These are phyloP conservation scores for Pangasianodon gigas DNA, from an alignment of 2,113 vertebrate genomes.

Conservation along the genomic window DNA sequence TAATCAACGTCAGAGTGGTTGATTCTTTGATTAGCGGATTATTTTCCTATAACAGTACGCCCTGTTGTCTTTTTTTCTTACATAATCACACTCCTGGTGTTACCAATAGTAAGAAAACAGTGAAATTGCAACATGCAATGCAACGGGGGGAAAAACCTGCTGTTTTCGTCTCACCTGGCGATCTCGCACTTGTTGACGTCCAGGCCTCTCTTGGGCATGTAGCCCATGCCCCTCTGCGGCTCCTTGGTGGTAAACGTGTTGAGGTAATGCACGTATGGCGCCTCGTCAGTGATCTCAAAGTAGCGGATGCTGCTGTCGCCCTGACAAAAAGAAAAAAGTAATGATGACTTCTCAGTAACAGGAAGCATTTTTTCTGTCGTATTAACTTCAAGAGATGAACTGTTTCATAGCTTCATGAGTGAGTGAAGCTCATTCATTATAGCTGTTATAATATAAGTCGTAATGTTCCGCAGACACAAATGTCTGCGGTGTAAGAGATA, in stretches of 20 bases:
- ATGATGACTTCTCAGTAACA: background rate
- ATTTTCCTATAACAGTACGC: too few species aligned
- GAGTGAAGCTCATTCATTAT: too few species aligned
- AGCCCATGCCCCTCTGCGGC: conserved; percentile 98
- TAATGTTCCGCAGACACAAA: background rate
- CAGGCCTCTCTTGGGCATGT: conserved; percentile 95
- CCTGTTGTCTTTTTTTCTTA: too few species aligned
- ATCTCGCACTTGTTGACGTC: conserved; percentile 99
- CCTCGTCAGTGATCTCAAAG: conserved; percentile 95
- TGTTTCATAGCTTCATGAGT: background rate
- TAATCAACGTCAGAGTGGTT: too few species aligned
- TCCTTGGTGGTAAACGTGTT: conserved; percentile 93
- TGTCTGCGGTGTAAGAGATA: too few species aligned
- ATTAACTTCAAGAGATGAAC: background rate
- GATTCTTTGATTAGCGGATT: too few species aligned
- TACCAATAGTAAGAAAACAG: too few species aligned
- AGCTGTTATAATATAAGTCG: too few species aligned
- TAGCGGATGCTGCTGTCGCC: conserved; percentile 99
- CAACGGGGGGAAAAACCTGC: background rate
- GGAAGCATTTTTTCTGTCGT: background rate
- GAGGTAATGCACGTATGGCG: conserved; percentile 95
- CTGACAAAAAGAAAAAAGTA: conserved; percentile 61
- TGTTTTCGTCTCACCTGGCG: conserved; percentile 76
- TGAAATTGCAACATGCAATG: too few species aligned
- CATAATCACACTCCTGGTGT: too few species aligned